Conservation (phyloP, 1,140 invertebrate genomes). For the Octopus bimaculoides region DNA sequence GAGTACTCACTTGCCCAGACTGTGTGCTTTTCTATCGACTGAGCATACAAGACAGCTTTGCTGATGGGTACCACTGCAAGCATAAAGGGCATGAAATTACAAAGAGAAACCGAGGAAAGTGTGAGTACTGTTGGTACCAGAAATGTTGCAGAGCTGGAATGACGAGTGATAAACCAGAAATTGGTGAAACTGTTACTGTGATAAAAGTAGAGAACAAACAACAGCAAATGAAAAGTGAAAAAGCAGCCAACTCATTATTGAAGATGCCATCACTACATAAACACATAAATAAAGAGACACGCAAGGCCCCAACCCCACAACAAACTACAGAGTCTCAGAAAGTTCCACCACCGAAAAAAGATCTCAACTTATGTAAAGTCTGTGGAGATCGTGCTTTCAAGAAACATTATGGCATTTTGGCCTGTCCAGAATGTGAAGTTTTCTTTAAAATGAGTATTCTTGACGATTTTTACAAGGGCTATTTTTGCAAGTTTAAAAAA, state of each 20-base stretch:
- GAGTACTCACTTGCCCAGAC: conserved; percentile 57
- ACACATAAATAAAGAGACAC: too few species aligned
- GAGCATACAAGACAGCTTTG: background rate
- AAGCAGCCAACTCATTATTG: background rate
- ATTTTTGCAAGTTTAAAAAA: background rate
- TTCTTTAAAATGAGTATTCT: background rate
- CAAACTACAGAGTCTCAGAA: background rate
- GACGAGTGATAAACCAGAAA: conserved; percentile 61
- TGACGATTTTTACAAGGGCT: background rate
- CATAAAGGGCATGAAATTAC: conserved; percentile 66
- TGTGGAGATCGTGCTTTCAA: conserved; percentile 57
- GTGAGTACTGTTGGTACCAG: conserved; percentile 87
- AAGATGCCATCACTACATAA: background rate
- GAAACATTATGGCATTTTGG: conserved; percentile 58
- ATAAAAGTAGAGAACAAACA: background rate
- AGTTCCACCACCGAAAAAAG: background rate
- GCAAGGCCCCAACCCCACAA: too few species aligned
- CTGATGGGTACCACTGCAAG: background rate
- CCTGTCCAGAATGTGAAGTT: conserved; percentile 56
- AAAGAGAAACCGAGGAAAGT: conserved; percentile 93
- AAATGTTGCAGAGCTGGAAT: conserved; percentile 92
- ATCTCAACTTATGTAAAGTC: conserved; percentile 46
- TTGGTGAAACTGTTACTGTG: background rate
- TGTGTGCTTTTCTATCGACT: conserved; percentile 36
- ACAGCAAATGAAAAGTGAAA: background rate